Base-by-base conservation (phyloP, 2,888 invertebrate species). In the Thecocarcelia acutangulata region DNA sequence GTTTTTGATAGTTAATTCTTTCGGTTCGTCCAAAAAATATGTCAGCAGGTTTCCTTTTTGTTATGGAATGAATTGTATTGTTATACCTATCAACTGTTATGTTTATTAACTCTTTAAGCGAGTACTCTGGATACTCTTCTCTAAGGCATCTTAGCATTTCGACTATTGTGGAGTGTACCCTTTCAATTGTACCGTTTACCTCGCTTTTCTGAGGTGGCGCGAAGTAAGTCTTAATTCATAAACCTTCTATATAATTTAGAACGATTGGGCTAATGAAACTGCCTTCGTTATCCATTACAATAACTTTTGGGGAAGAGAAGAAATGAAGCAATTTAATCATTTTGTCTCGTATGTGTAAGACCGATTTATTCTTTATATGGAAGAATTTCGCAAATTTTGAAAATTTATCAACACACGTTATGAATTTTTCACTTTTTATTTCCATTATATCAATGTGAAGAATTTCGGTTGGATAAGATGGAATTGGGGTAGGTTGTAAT, bases 401-500 rank as follows among this genome's bases (percentile, higher is more conserved):
- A 24, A 59, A 59, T 15, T 59, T 59, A 12, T 59, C 59, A 5
- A 59, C 24, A n/a, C 42, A 19, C 8, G 59, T 59, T 19, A 59
- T 59, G 24, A 59, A 59, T 24, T 59, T 59, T 19, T 40, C 37
- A 12, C n/a, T 12, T 9, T 40, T 58, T 37, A 58, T 58, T 19
- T 58, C 37, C 40, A 59, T 24, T 42, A 59, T 59, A 42, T 59
- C 59, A 12, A 66, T 33, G 28, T 75, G 75, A 4, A 75, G 24
- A 3, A 75, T 66, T 66, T 78, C 59, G 12, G 54, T 52, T 6
- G 66, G 59, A n/a, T 58, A 70, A 21, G 33, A 19, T 15, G 64
- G 63, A 17, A 72, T 40, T n/a, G 70, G 58, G 3, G 77, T 77
- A 13, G 58, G 28, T 28, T 17, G 46, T n/a, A n/a, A n/a, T n/a